Evolutionary conservation across 2,797 vertebrate genomes (phyloP).

Genomic region (Artibeus lituratus): DNA sequence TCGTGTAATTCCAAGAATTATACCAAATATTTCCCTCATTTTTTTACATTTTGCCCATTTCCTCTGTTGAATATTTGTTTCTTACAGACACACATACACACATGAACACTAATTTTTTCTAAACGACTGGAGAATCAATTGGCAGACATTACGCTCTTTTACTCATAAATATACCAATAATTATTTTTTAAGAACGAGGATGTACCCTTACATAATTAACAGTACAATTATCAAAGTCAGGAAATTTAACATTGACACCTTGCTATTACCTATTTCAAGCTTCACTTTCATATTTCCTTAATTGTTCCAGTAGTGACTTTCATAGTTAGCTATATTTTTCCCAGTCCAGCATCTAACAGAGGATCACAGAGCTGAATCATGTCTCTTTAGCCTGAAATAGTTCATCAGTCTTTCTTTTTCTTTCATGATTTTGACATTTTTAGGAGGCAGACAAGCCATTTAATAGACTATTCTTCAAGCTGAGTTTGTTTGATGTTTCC

Average conservation of each 20-base stretch:
- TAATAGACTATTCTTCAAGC: background rate
- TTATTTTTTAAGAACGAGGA: background rate
- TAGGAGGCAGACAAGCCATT: background rate
- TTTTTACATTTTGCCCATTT: background rate
- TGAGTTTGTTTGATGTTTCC: constrained; percentile 7
- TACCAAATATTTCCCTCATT: background rate
- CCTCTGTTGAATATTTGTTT: background rate
- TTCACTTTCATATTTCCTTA: background rate
- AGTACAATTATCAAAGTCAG: background rate
- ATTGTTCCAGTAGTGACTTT: background rate
- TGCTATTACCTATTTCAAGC: background rate
- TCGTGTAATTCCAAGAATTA: background rate
- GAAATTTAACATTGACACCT: background rate
- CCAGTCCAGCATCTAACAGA: background rate
- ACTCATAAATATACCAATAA: background rate
- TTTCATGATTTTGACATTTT: background rate
- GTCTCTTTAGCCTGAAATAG: background rate
- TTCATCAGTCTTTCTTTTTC: background rate
- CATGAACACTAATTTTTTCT: background rate
- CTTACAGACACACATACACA: background rate
- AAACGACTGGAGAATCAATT: background rate
- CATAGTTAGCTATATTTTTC: background rate
- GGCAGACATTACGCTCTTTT: background rate
- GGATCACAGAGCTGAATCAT: background rate
- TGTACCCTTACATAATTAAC: background rate